Evolutionary conservation across 2,113 vertebrate genomes (phyloP), one percentile per base, ranked within the genome.

Genomic region (Pavo muticus): DNA sequence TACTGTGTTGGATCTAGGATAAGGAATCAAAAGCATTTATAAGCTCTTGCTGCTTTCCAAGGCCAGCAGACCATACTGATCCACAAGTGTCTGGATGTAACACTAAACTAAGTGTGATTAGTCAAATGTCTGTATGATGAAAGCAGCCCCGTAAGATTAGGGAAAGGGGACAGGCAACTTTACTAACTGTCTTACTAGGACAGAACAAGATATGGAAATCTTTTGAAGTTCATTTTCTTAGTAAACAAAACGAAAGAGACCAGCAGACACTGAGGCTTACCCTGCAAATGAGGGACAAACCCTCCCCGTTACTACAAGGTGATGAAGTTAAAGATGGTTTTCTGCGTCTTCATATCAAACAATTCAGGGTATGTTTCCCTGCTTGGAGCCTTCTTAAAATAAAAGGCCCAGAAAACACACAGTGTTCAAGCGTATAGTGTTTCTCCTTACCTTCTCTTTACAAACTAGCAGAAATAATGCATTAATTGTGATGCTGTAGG

Each of bases 101-200:
- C 40, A 80, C 1, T 8, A 27, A 0, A 80, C 1, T 8, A 27
- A 0, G 2, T 5, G 5, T 11, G 70, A 48, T 29, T 4, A 42
- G 21, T 60, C 32, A 84, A 57, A 10, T 11, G 12, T 3, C 10
- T 42, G 3, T 8, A 32, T 0, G 2, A 29, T 19, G 5, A 17
- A 63, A 56, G 63, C 30, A 85, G 52, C 25, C 17, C 32, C 35
- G 3, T 23, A 30, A 17, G 23, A 50, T 11, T 27, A 27, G 44
- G 40, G 35, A 61, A 80, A 8, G 29, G 27, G 19, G 16, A 37
- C 9, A 72, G 30, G 11, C 15, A 47, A 32, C 47, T 48, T 65
- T 32, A 16, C 16, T 20, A 1, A 23, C 15, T 30, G 54, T 16
- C 54, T 61, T 39, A 56, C 12, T 64, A 17, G 60, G 63, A 29